Conservation (phyloP, 2,797 vertebrate genomes). For the Uromys caudimaculatus region DNA sequence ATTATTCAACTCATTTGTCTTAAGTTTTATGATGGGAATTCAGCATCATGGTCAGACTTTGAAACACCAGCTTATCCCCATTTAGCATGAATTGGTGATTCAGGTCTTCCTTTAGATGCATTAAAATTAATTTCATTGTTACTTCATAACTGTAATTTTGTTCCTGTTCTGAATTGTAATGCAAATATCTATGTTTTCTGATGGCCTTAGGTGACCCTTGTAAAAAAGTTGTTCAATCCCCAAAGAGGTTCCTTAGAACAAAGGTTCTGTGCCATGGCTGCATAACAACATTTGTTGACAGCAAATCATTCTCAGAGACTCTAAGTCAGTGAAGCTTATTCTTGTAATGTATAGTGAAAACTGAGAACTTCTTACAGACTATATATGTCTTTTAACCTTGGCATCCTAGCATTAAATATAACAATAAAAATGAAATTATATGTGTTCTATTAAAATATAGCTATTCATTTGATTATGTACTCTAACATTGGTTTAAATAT, state of each 20-base stretch:
- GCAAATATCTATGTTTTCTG: neutral
- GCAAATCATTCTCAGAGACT: neutral
- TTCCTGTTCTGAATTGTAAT: neutral
- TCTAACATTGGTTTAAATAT: neutral
- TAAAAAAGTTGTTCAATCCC: neutral
- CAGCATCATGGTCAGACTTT: neutral
- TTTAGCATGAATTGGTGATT: neutral
- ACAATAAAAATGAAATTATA: neutral
- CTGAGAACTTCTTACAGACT: neutral
- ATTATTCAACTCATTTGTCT: neutral
- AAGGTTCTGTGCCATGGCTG: neutral
- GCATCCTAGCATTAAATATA: slow-evolving; percentile 1
- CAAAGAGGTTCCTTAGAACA: neutral
- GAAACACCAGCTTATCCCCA: neutral
- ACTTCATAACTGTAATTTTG: neutral
- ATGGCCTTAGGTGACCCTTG: neutral
- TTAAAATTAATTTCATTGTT: neutral
- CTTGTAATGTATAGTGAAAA: neutral
- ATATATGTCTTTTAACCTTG: neutral
- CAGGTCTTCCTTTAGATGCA: neutral
- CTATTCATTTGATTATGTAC: neutral
- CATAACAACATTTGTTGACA: neutral
- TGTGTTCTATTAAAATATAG: neutral
- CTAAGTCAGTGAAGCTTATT: neutral
- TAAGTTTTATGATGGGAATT: neutral